These are phyloP conservation scores for Apamea anceps DNA, from an alignment of 2,888 invertebrate species.

Conservation along the genomic window DNA sequence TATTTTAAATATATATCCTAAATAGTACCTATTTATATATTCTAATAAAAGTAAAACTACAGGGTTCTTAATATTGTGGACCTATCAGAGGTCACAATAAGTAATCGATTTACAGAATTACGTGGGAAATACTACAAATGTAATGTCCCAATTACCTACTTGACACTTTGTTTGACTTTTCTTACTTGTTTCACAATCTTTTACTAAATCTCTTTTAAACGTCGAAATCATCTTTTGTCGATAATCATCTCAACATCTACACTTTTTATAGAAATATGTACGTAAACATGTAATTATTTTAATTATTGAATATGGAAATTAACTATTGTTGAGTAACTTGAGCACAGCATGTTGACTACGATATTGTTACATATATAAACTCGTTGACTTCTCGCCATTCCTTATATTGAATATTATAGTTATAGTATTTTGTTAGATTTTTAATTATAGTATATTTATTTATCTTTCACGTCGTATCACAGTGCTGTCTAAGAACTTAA, in stretches of 20 bases:
- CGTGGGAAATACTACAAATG: conserved; percentile 16
- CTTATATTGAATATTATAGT: conserved; percentile 73
- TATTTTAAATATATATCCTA: conserved; percentile 16
- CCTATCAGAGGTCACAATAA: conserved; percentile 32
- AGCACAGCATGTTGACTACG: conserved; percentile 34
- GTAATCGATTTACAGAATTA: conserved; percentile 26
- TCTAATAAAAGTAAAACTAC: conserved; percentile 47
- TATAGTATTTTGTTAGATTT: conserved; percentile 69
- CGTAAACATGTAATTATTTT: conserved; percentile 18
- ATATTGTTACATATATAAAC: conserved; percentile 55
- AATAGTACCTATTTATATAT: conserved; percentile 48
- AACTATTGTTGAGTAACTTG: conserved; percentile 54
- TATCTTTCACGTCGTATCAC: conserved; percentile 43
- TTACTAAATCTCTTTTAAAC: conserved; percentile 35
- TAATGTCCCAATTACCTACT: conserved; percentile 15
- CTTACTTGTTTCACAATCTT: neutral
- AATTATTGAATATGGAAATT: conserved; percentile 36
- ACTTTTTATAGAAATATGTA: conserved; percentile 36
- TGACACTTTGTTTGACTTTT: conserved; percentile 8
- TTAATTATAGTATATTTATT: conserved; percentile 53
- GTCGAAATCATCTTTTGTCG: conserved; percentile 61
- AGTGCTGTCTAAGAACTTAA: conserved; percentile 42
- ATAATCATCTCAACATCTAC: conserved; percentile 21
- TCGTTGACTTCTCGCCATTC: conserved; percentile 77
- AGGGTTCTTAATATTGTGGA: conserved; percentile 57